phyloP scores from a whole-genome alignment of 2,888 invertebrate genomes.

The Conus canariensis region DNA sequence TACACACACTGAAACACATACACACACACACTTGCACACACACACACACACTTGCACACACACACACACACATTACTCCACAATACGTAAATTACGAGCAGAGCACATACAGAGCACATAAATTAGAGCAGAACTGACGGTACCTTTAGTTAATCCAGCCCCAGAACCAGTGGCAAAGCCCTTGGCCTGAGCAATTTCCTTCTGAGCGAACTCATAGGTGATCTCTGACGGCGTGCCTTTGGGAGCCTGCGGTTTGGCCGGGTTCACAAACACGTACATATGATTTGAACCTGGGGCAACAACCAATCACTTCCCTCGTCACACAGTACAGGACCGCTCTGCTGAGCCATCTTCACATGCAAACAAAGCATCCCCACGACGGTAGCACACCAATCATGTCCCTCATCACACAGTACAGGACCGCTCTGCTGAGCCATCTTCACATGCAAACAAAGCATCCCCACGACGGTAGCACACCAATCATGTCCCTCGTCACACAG shows the following conservation, averaged over 20 bases:
- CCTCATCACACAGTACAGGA: neutral
- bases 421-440: too few species aligned
- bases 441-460: too few species aligned
- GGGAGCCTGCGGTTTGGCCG: slow-evolving; percentile 61
- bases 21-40: too few species aligned
- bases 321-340: neutral
- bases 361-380: too few species aligned
- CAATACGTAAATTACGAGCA: too few species aligned
- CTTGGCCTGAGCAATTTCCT: slow-evolving; percentile 79
- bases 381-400: neutral
- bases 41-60: too few species aligned
- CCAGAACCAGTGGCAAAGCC: slow-evolving; percentile 75
- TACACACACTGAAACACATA: too few species aligned
- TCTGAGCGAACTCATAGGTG: slow-evolving; percentile 79
- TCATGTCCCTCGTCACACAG: neutral
- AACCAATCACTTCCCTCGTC: neutral
- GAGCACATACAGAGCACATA: too few species aligned
- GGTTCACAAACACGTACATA: slow-evolving; percentile 78
- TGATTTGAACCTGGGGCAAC: slow-evolving; percentile 77
- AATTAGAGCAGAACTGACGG: too few species aligned
- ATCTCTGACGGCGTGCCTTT: slow-evolving; percentile 73
- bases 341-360: too few species aligned
- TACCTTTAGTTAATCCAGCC: slow-evolving; percentile 77
- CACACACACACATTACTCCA: too few species aligned
- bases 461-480: neutral